Evolutionary conservation across 2,888 invertebrate genomes (phyloP).

Genomic region (Eupithecia tripunctaria): DNA sequence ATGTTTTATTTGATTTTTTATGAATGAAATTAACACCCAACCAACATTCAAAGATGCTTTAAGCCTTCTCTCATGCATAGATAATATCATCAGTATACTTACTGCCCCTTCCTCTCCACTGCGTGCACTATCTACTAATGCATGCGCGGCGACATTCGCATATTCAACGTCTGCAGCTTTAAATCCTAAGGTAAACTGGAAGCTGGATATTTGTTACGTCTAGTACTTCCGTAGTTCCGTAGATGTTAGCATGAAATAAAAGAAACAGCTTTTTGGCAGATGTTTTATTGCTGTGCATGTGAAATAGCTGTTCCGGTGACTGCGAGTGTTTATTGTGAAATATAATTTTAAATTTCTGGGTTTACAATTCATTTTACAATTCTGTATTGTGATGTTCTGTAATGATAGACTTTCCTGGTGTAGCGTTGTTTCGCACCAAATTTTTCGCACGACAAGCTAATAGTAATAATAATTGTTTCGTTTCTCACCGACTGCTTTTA

Average conservation of each 20-base stretch:
- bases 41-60: neutral
- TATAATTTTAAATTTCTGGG: neutral
- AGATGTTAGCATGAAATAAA: conserved; percentile 9
- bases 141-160: conserved; percentile 30
- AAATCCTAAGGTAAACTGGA: conserved; percentile 22
- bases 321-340: neutral
- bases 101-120: neutral
- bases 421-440: too few relatives aligned
- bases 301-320: neutral
- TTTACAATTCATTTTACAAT: too few relatives aligned
- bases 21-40: neutral
- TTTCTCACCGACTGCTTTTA: too few relatives aligned
- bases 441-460: too few relatives aligned
- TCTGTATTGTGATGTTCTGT: neutral
- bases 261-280: conserved; percentile 10
- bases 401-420: neutral
- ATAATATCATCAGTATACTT: neutral
- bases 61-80: neutral
- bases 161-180: conserved; percentile 36
- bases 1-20: too few relatives aligned
- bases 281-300: conserved; percentile 4
- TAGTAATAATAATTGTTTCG: too few relatives aligned
- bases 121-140: conserved; percentile 21
- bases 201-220: conserved; percentile 13
- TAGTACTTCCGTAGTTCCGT: neutral